phyloP scores from a whole-genome alignment of 2,113 vertebrate species.

The Phaethon lepturus region DNA sequence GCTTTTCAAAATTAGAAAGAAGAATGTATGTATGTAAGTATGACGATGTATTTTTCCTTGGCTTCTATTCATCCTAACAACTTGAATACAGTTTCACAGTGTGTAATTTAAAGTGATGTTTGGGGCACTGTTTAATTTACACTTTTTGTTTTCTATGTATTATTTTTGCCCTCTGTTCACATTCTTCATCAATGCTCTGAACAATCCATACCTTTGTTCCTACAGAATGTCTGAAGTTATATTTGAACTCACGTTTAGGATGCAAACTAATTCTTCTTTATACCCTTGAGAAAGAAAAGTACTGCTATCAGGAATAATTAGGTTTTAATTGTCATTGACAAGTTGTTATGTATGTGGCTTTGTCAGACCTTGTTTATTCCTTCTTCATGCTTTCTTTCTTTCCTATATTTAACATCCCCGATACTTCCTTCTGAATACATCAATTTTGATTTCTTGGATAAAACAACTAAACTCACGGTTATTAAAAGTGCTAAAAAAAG shows the following conservation, averaged over 20 bases:
- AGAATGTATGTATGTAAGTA: background rate
- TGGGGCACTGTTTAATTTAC: background rate
- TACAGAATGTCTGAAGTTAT: background rate
- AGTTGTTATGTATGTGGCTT: background rate
- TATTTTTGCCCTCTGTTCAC: background rate
- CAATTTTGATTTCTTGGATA: background rate
- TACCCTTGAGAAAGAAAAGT: conserved; percentile 8
- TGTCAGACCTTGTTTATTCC: background rate
- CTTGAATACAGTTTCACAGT: background rate
- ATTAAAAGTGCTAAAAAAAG: background rate
- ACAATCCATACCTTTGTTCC: background rate
- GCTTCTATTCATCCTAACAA: background rate
- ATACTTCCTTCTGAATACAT: background rate
- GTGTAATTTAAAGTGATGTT: background rate
- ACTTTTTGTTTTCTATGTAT: background rate
- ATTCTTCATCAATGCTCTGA: background rate
- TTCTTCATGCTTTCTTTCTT: background rate
- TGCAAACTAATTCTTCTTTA: background rate
- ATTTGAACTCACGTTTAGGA: conserved; percentile 4
- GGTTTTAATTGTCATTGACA: conserved; percentile 27
- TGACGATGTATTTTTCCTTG: background rate
- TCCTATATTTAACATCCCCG: background rate
- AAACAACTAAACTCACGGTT: background rate
- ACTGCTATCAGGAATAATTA: conserved; percentile 8
- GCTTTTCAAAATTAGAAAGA: background rate